Evolutionary conservation across 2,797 vertebrate genomes (phyloP).

Genomic region (Taenioides sp.): DNA sequence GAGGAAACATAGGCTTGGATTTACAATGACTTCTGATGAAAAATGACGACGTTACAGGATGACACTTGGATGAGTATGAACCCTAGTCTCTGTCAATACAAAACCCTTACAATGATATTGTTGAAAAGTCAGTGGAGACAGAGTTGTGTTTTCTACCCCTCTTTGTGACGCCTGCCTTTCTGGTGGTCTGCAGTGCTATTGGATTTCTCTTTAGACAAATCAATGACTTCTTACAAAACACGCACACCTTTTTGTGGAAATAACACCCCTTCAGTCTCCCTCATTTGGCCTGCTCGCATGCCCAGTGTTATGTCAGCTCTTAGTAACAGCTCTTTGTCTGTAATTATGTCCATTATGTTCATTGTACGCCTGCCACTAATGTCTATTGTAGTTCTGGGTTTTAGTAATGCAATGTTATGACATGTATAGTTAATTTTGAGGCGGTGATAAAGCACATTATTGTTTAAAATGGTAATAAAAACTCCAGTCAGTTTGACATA

Average conservation of each 20-base stretch:
- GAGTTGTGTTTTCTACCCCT: not conserved
- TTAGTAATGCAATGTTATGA: not conserved
- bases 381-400: not conserved
- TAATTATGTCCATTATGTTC: not conserved
- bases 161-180: not conserved
- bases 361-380: not conserved
- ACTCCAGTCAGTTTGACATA: not conserved
- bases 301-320: not conserved
- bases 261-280: not conserved
- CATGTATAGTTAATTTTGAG: not conserved
- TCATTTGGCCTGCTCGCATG: not conserved
- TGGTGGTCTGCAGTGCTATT: not conserved
- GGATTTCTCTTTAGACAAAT: conserved; percentile 4
- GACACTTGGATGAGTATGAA: not conserved
- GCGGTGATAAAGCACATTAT: not conserved
- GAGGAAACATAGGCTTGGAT: no score
- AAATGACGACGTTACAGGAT: no score
- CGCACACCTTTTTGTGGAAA: conserved; percentile 1
- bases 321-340: not conserved
- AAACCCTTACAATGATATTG: not conserved
- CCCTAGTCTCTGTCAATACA: not conserved
- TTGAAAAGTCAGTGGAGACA: not conserved
- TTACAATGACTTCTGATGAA: no score
- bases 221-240: conserved; percentile 4
- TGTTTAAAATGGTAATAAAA: conserved; percentile 1